Conservation (phyloP, 2,888 invertebrate species). For the Tenthredo amoena region DNA sequence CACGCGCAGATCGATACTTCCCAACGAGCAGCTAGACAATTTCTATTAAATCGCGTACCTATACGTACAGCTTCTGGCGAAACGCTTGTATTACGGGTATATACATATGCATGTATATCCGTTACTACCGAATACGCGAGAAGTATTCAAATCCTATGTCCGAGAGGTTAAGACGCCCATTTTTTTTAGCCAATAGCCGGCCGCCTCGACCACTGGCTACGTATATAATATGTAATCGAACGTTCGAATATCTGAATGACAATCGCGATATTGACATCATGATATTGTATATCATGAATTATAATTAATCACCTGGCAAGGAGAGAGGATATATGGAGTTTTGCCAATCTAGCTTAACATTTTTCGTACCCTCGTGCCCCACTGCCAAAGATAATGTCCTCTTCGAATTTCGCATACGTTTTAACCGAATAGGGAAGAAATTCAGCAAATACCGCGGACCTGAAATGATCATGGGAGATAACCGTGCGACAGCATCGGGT, state of each 20-base stretch:
- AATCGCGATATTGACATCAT: neutral
- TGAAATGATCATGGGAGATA: neutral
- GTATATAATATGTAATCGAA: neutral
- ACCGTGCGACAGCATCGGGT: neutral
- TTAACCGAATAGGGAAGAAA: neutral
- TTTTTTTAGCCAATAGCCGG: slow-evolving; percentile 30
- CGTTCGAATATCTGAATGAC: slow-evolving; percentile 24
- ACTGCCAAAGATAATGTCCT: neutral
- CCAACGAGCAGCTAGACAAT: neutral
- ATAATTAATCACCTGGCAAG: slow-evolving; percentile 38
- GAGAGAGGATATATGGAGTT: neutral
- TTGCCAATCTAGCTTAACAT: slow-evolving; percentile 3
- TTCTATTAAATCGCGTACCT: neutral
- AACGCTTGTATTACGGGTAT: neutral
- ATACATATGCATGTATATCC: neutral
- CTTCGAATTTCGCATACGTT: neutral
- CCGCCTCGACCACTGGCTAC: neutral
- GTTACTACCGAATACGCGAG: neutral
- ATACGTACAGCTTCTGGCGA: neutral
- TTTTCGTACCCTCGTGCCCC: neutral
- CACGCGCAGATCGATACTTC: slow-evolving; percentile 48
- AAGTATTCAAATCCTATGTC: neutral
- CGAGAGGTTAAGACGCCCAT: slow-evolving; percentile 14
- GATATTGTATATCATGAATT: slow-evolving; percentile 23
- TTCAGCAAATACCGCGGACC: neutral